Evolutionary conservation across 2,797 vertebrate species (phyloP), one percentile per base, ranked within the genome.

Genomic region (Hoplostethus mediterraneus): DNA sequence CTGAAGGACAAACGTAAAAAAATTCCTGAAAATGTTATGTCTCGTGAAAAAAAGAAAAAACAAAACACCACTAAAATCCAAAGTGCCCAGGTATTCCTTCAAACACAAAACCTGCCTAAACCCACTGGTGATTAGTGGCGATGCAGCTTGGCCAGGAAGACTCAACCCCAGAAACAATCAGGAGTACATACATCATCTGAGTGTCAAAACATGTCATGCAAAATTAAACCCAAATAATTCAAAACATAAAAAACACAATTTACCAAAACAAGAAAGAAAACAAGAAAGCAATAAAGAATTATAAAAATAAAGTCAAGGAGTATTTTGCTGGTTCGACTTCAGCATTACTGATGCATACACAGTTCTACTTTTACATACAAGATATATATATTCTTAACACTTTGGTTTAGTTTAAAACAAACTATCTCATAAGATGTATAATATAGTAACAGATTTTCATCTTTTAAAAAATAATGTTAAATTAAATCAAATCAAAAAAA

Each of bases 391-490:
- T 79, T 88, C 85, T 85, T 83, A 79, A 94, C 93, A 93, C 94
- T 95, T 95, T 95, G 94, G 94, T 94, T 95, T 93, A 92, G 93
- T 93, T 93, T 87, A 83, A 92, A 94, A 93, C 90, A 92, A 93
- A 86, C 75, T 75, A 75, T 77, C 33, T 33, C 68, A 73, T 82
- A 85, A 84, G 84, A 80, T 76, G 73, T 87, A 89, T 81, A 73
- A 91, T 89, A 92, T 83, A 91, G 76, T 83, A 95, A 94, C 93
- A 93, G 81, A 90, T 90, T 76, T 55, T 92, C 85, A 88, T 90
- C 87, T 88, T 93, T 90, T 91, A 91, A 93, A 94, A 81, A 83
- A 85, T 88, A 91, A 86, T 89, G 89, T 90, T 81, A 92, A 93
- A 93, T 95, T 94, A 96, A 94, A 93, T 93, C 90, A 94, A 92